Base-by-base conservation (phyloP, 1,140 invertebrate genomes). In the Panagrolaimus sp. region DNA sequence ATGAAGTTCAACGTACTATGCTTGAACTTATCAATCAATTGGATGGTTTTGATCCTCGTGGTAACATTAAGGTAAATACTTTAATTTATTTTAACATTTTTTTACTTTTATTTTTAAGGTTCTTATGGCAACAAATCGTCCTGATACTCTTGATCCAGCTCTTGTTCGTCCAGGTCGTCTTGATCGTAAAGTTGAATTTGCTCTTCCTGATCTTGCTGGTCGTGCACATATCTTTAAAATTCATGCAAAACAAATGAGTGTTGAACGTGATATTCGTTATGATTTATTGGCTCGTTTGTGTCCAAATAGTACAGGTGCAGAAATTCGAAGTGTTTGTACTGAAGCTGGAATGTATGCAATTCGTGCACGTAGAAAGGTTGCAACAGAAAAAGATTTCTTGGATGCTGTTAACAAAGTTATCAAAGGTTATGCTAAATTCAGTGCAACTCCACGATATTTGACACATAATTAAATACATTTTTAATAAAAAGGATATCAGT, bases 321-420 rank as follows among this genome's bases (percentile, higher is more conserved):
- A 98, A 86, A 97, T 99, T 74, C 88, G 92, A 72, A 87, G 85
- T 83, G 96, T 99, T 13, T 99, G 96, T 83, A 99, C 96, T 4
- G 96, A 99, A 84, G 96, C 96, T 68, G 96, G 96, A 27, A 98
- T 99, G 96, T 98, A 97, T 86, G 96, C 96, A 0, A 98, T 99
- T 82, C 88, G 96, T 74, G 95, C 96, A 5, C 88, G 96, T 44
- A 90, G 96, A 79, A 99, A 99, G 86, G 93, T 99, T 47, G 96
- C 96, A 13, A 98, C 95, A 0, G 96, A 99, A 84, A 99, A 99
- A 86, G 96, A 99, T 82, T 99, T 99, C 87, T 87, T 99, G n/a
- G 95, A 99, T 85, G 96, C 96, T 1, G 93, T 99, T 63, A 97
- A 98, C 86, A 99, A 99, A 87, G 96, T 99, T 78, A 98, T 99